Base-by-base conservation (phyloP, 1,140 invertebrate species). In the Aphaenogaster rudis region DNA sequence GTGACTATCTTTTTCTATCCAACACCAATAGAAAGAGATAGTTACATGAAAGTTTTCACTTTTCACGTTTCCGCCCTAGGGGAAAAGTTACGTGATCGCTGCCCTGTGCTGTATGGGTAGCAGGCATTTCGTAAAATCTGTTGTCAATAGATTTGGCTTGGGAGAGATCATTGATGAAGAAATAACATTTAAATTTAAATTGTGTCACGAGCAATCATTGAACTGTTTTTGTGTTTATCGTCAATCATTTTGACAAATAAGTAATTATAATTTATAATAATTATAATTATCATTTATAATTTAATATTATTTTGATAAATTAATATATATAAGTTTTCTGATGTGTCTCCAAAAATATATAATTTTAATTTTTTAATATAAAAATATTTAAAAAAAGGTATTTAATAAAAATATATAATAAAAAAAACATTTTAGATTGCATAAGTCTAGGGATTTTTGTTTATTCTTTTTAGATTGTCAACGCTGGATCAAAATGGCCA, bases 211-310 rank as follows among this genome's bases (percentile, higher is more conserved):
- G 17, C n/a, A 45, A 45, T 45, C 7, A 69, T 69, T 1, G 7
- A 69, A 45, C 21, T 48, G 28, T 48, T 45, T 48, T 48, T 15
- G 15, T 64, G 11, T 15, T 69, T 48, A 5, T 61, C 21, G 15
- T 21, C 11, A 69, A 66, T n/a, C 9, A 67, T 67, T 67, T 45
- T 67, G n/a, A 45, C 3, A 67, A 67, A 69, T 67, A 11, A 45
- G 21, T 67, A 21, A 21, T 67, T 21, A 45, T 6, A 21, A 42
- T n/a, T n/a, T n/a, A n/a, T n/a, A n/a, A n/a, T n/a, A n/a, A n/a
- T n/a, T n/a, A n/a, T n/a, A n/a, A n/a, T n/a, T 42, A 21, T 17
- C 7, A 57, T 21, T 8, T 64, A 64, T 17, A 36, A 64, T 64
- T 64, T 28, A 28, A 36, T 33, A 63, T 66, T 66, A 66, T 39